A percentile compares a stretch with the other conserved stretches of the same genome.
Evolutionary conservation across 1,140 invertebrate species (phyloP).

Genomic region (Cydia amplana): DNA sequence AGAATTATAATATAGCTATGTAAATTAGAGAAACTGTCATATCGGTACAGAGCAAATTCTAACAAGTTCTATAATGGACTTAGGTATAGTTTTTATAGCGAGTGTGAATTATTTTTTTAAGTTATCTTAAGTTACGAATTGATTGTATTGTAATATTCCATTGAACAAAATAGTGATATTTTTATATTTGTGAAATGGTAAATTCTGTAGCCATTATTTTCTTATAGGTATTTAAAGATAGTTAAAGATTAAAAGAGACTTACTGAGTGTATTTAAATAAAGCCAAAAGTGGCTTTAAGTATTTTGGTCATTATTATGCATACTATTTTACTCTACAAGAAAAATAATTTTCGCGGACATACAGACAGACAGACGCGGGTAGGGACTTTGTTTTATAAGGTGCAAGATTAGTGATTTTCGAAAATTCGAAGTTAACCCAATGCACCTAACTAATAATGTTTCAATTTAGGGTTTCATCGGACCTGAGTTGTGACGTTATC

Average conservation of each 20-base stretch:
- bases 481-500: no score
- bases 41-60: slow-evolving; percentile 3
- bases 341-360: no score
- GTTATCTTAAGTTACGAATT: slow-evolving; percentile 31
- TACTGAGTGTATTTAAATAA: not conserved
- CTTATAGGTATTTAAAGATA: not conserved
- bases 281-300: not conserved
- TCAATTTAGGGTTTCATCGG: not conserved
- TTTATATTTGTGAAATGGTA: slow-evolving; percentile 33
- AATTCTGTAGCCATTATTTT: slow-evolving; percentile 18
- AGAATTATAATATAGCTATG: not conserved
- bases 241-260: slow-evolving; percentile 6
- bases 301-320: not conserved
- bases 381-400: no score
- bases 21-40: slow-evolving; percentile 10
- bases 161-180: slow-evolving; percentile 42
- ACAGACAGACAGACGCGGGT: no score
- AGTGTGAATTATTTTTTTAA: slow-evolving; percentile 29
- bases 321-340: not conserved
- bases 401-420: no score
- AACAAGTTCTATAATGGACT: not conserved
- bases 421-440: no score
- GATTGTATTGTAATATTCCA: slow-evolving; percentile 36
- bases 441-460: not conserved
- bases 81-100: slow-evolving; percentile 14